phyloP scores from a whole-genome alignment of 1,140 invertebrate species.

The Phthorimaea operculella region DNA sequence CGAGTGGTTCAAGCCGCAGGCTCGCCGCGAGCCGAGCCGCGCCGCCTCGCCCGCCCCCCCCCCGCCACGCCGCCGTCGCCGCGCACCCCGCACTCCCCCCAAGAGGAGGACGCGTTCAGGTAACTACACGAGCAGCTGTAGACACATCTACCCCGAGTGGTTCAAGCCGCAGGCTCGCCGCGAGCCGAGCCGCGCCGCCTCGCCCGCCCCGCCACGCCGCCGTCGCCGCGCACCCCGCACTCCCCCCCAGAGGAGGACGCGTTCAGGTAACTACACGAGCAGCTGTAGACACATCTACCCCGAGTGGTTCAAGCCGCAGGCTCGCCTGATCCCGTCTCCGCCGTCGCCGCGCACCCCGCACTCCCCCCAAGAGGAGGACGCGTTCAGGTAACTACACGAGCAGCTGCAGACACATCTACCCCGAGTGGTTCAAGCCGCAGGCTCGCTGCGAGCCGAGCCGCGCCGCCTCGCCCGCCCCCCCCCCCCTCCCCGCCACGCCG shows the following conservation, averaged over 20 bases:
- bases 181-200: conserved; percentile 32
- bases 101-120: conserved; percentile 52
- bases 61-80: conserved; percentile 28
- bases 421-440: conserved; percentile 85
- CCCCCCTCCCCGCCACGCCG: conserved; percentile 27
- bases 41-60: conserved; percentile 13
- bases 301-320: conserved; percentile 82
- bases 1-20: conserved; percentile 83
- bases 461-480: conserved; percentile 19
- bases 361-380: conserved; percentile 44
- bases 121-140: conserved; percentile 28
- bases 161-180: conserved; percentile 73
- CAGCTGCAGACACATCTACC: conserved; percentile 91
- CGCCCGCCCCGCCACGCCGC: no score
- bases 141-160: conserved; percentile 91
- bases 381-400: conserved; percentile 69
- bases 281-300: conserved; percentile 89
- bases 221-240: no score
- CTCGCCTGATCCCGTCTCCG: conserved; percentile 18
- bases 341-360: conserved; percentile 21
- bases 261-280: conserved; percentile 63
- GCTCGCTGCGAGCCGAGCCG: conserved; percentile 57
- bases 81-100: conserved; percentile 21
- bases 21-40: conserved; percentile 55
- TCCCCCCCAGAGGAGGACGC: no score